Evolutionary conservation across 2,797 vertebrate genomes (phyloP).

Genomic region (Enteromius paludinosus): DNA sequence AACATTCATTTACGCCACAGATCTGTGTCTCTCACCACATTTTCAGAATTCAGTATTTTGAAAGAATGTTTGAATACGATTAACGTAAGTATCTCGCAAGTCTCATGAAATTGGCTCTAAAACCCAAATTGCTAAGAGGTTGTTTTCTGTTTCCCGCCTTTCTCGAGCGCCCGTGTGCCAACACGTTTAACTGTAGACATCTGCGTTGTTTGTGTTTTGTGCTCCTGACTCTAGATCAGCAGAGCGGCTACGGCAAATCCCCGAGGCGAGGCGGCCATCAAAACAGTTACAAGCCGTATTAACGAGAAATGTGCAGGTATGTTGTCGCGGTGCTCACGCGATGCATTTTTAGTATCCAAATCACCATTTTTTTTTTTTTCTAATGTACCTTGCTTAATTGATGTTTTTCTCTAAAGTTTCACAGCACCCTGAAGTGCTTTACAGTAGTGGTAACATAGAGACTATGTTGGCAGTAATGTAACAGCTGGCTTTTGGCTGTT

Average conservation of each 20-base stretch:
- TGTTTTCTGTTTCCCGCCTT: neutral
- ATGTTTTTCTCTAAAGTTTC: slow-evolving; percentile 87
- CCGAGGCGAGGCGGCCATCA: slow-evolving; percentile 95
- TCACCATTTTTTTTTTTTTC: slow-evolving; percentile 79
- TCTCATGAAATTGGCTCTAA: slow-evolving; percentile 31
- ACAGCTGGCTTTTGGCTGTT: slow-evolving; percentile 92
- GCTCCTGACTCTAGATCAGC: slow-evolving; percentile 85
- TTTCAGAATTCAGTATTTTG: slow-evolving; percentile 58
- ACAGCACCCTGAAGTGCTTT: slow-evolving; percentile 98
- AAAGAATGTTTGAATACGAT: slow-evolving; percentile 36
- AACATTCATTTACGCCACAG: slow-evolving; percentile 64
- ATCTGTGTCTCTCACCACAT: slow-evolving; percentile 63
- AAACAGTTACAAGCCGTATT: slow-evolving; percentile 99
- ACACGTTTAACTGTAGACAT: slow-evolving; percentile 50
- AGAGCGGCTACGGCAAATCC: slow-evolving; percentile 97
- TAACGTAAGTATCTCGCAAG: slow-evolving; percentile 58
- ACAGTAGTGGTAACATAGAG: slow-evolving; percentile 93
- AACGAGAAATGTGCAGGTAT: slow-evolving; percentile 90
- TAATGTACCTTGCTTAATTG: slow-evolving; percentile 84
- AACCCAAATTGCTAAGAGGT: neutral
- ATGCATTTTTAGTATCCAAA: slow-evolving; percentile 54
- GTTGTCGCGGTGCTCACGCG: slow-evolving; percentile 67
- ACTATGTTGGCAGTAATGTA: slow-evolving; percentile 87
- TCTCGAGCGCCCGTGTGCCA: slow-evolving; percentile 18
- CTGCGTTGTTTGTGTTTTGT: slow-evolving; percentile 61